Evolutionary conservation across 2,113 vertebrate species (phyloP).

Genomic region (Chloropsis cyanopogon): DNA sequence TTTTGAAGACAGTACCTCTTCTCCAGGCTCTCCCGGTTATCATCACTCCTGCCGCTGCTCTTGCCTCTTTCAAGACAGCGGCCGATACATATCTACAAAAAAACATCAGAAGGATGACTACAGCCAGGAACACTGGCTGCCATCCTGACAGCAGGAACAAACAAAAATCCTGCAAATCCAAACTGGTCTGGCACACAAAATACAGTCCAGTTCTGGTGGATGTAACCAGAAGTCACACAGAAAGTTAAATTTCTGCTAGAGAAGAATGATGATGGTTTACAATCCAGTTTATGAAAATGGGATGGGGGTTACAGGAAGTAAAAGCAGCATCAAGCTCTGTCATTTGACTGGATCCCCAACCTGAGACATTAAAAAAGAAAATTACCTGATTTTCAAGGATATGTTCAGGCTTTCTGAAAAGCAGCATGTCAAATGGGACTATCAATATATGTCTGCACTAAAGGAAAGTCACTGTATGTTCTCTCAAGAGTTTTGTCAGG

Average conservation of each 20-base stretch:
- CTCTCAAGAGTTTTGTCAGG: neutral
- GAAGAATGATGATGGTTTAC: slow-evolving; percentile 29
- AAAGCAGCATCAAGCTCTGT: neutral
- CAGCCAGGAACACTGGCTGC: neutral
- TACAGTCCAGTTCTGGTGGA: neutral
- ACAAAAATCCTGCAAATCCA: neutral
- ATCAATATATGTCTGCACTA: neutral
- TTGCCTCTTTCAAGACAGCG: slow-evolving; percentile 95
- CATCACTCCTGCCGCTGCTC: slow-evolving; percentile 92
- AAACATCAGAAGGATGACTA: neutral
- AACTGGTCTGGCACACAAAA: slow-evolving; percentile 2
- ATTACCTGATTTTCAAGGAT: neutral
- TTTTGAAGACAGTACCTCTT: slow-evolving; percentile 81
- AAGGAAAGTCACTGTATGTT: neutral
- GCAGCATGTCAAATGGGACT: neutral
- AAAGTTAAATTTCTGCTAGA: slow-evolving; percentile 5
- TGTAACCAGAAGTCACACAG: neutral
- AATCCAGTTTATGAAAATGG: slow-evolving; percentile 27
- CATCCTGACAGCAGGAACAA: neutral
- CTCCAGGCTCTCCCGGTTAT: slow-evolving; percentile 93
- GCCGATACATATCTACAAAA: slow-evolving; percentile 84
- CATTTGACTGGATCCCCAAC: neutral
- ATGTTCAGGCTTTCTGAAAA: neutral
- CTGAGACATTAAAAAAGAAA: neutral
- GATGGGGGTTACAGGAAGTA: neutral